Percentiles rank a stretch among this genome's conserved stretches.
These are phyloP conservation scores for Pristionchus exspectatus DNA, from an alignment of 2,888 invertebrate genomes.

Conservation along the genomic window DNA sequence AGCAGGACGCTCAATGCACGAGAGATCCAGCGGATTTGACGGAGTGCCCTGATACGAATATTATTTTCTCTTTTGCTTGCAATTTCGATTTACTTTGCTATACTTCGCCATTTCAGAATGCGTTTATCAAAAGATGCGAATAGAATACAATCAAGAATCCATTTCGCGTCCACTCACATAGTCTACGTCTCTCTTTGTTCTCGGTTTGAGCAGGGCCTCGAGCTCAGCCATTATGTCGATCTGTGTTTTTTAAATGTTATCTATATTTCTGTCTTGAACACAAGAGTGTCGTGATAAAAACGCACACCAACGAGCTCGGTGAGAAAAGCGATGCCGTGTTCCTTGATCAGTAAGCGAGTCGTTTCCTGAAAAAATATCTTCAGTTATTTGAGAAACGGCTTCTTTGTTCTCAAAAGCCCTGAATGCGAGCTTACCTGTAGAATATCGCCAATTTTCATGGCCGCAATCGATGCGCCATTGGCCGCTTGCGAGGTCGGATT, in stretches of 20 bases:
- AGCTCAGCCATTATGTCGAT: background rate
- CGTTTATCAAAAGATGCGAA: background rate
- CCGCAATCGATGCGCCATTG: background rate
- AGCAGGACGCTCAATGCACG: slow-evolving; percentile 1
- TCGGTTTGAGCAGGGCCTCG: background rate
- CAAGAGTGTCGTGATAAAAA: too few relatives aligned
- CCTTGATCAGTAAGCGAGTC: background rate
- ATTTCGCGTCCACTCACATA: background rate
- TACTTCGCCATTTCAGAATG: background rate
- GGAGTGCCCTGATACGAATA: background rate
- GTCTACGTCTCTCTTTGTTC: background rate
- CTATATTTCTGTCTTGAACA: too few relatives aligned
- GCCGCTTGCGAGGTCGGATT: slow-evolving; percentile 38
- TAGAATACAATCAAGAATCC: background rate
- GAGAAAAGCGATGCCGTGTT: background rate
- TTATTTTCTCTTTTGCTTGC: background rate
- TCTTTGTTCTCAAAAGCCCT: background rate
- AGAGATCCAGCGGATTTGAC: background rate
- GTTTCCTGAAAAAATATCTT: slow-evolving; percentile 43
- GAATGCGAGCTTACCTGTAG: slow-evolving; percentile 15
- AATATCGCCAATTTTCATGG: background rate
- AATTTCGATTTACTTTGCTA: too few relatives aligned
- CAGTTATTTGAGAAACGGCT: too few relatives aligned
- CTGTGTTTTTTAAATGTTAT: background rate
- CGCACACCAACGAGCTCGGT: background rate